Base-by-base conservation (phyloP, 1,140 invertebrate genomes). In the Ylistrum balloti region DNA sequence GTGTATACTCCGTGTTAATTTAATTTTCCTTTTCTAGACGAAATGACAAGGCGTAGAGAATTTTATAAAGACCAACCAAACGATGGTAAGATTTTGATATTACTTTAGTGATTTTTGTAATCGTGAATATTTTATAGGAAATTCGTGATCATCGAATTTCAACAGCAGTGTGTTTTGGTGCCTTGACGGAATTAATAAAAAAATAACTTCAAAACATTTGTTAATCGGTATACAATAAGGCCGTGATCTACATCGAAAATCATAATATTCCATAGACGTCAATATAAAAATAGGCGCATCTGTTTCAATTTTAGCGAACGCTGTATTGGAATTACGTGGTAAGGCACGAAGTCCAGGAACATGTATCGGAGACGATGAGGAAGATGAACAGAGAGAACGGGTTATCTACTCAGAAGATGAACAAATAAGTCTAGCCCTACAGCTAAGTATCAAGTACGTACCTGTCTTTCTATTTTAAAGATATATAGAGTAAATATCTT, bases 391-490 rank as follows among this genome's bases (percentile, higher is more conserved):
- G n/a, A 86, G 89, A 85, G 93, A 96, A 92, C 89, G 95, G 35
- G 89, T 95, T 17, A 95, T 99, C 92, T 99, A 98, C 95, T 98
- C 98, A 88, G 98, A 98, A 15, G 98, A 98, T 94, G 98, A 99
- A 96, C 97, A 97, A 15, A 98, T 99, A 93, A 99, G 98, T 87
- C 97, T 99, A 89, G 98, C 98, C 13, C 96, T 99, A 88, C 98
- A 99, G 95, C 99, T 98, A 95, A 97, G 97, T 86, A 97, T 97
- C 90, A 95, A 95, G 96, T 96, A 93, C 93, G 94, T 92, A 22
- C 1, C n/a, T 33, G 32, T 74, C 20, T 74, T 28, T n/a, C 35
- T 7, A 7, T 38, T 38, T 7, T 38, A 38, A 5, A 13, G 35
- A 38, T 7, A 38, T 38, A 56, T 56, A 15, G n/a, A n/a, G n/a